Conservation (phyloP, 2,888 invertebrate genomes). For the Microplitis deprimator region DNA sequence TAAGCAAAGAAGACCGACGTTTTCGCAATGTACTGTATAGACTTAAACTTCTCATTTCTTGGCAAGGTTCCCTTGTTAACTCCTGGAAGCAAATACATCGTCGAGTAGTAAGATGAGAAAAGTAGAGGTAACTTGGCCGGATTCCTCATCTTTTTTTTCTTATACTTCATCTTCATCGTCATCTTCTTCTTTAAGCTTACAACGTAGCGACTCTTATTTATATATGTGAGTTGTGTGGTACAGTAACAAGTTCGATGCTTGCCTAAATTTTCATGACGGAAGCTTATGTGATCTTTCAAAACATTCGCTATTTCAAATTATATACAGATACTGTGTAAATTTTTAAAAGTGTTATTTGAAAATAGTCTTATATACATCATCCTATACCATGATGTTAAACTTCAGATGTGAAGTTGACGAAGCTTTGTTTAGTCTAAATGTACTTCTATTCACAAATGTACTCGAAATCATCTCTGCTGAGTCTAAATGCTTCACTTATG, state of each 20-base stretch:
- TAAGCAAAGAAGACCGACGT: slow-evolving; percentile 56
- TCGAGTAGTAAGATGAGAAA: slow-evolving; percentile 9
- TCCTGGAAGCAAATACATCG: slow-evolving; percentile 47
- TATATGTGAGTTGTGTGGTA: slow-evolving; percentile 10
- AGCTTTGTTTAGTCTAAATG: no score
- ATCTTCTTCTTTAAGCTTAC: slow-evolving; percentile 18
- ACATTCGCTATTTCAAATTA: neutral
- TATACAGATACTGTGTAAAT: neutral
- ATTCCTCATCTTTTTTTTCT: slow-evolving; percentile 27
- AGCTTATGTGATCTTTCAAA: slow-evolving; percentile 13
- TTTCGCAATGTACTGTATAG: slow-evolving; percentile 63
- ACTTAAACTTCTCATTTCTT: slow-evolving; percentile 60
- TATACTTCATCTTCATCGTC: slow-evolving; percentile 9
- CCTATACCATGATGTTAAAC: no score
- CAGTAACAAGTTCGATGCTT: slow-evolving; percentile 26
- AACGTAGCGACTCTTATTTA: neutral
- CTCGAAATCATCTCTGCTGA: no score
- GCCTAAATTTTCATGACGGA: slow-evolving; percentile 30
- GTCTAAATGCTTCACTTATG: no score
- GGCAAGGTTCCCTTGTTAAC: slow-evolving; percentile 64
- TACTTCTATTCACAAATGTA: no score
- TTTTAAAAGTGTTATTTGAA: no score
- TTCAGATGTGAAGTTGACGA: no score
- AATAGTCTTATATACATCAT: no score
- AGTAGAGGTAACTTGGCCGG: slow-evolving; percentile 29